Evolutionary conservation across 2,888 invertebrate species (phyloP), one percentile per base, ranked within the genome.

Genomic region (Theretra japonica): DNA sequence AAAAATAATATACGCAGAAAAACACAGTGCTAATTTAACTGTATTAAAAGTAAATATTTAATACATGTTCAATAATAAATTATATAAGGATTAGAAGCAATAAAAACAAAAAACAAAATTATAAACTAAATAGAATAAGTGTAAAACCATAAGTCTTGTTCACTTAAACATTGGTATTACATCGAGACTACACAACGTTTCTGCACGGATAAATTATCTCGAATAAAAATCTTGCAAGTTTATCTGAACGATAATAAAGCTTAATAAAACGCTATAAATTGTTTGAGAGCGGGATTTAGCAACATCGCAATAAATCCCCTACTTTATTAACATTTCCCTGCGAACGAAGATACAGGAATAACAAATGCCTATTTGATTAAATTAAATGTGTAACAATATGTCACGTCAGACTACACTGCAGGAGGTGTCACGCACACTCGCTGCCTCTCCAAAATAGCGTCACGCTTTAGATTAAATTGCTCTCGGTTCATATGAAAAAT

Each of bases 361-460:
- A 65, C 65, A 65, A 65, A 65, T 65, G 65, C 65, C 65, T 48
- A 65, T 65, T 65, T 65, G 65, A 65, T 48, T 65, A 65, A 65
- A 65, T 65, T 48, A 65, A 65, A 65, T 65, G 41, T 65, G 65
- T 65, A 30, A 41, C 65, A 65, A 48, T 65, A 65, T 23, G 65
- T 65, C 65, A 65, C 65, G 65, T 48, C 65, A 65, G n/a, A 41
- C 48, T 17, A 23, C 41, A 65, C 65, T 65, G 65, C 65, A 65
- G 65, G 48, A 65, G 48, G 41, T 48, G 65, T 65, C 65, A 65
- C 48, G 48, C 41, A 23, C 65, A 65, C 65, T 65, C 65, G 65
- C 23, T 48, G 65, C 48, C 65, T 65, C 62, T 41, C 60, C 41
- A 23, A 65, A 62, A 65, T 48, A 23, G 17, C 21, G 23, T n/a